A percentile compares a stretch with the other conserved stretches of the same genome.
phyloP scores from a whole-genome alignment of 2,888 invertebrate genomes.

The Dastarcus helophoroides region DNA sequence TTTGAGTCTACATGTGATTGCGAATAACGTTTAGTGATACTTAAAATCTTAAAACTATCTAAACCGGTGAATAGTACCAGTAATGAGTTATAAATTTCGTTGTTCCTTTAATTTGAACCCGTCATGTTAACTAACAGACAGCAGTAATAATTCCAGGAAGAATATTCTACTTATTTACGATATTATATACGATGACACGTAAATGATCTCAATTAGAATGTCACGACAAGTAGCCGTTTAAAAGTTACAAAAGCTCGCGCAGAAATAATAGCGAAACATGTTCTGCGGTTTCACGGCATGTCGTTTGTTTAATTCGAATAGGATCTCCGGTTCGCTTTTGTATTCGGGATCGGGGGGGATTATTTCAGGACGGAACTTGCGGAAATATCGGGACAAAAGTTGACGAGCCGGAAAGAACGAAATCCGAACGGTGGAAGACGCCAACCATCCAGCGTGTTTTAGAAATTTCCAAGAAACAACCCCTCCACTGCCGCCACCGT shows the following conservation, averaged over 20 bases:
- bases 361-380: conserved; percentile 34
- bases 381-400: conserved; percentile 35
- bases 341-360: conserved; percentile 29
- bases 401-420: conserved; percentile 37
- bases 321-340: conserved; percentile 23
- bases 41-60: too few relatives aligned
- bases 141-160: too few relatives aligned
- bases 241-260: conserved; percentile 19
- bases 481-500: too few relatives aligned
- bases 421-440: conserved; percentile 27
- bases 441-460: too few relatives aligned
- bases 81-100: too few relatives aligned
- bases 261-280: conserved; percentile 22
- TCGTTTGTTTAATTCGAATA: conserved; percentile 26
- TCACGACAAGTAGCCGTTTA: conserved; percentile 17
- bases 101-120: too few relatives aligned
- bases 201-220: conserved; percentile 17
- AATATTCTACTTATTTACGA: too few relatives aligned
- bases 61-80: too few relatives aligned
- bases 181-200: conserved; percentile 16
- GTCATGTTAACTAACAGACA: too few relatives aligned
- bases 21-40: too few relatives aligned
- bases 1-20: too few relatives aligned
- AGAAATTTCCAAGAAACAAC: too few relatives aligned
- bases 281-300: conserved; percentile 24